Conservation (phyloP, 2,888 invertebrate genomes). For the Lydus trimaculatus region DNA sequence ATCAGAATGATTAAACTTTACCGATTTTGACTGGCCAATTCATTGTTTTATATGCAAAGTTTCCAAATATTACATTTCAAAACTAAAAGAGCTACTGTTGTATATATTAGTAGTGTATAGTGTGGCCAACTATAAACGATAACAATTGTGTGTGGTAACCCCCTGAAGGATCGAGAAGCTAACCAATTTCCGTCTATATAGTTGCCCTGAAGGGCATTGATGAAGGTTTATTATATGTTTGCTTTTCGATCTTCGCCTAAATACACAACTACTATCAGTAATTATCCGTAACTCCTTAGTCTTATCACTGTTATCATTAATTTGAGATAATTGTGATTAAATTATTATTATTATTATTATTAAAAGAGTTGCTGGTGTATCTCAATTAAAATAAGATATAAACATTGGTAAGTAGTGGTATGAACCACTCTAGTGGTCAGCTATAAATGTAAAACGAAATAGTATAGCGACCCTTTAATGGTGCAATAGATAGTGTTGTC, state of each 20-base stretch:
- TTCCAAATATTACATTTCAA: not conserved
- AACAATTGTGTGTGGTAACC: conserved; percentile 25
- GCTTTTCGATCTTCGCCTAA: not conserved
- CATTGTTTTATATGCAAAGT: not conserved
- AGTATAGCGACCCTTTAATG: conserved; percentile 34
- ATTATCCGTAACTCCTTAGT: not conserved
- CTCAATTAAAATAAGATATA: conserved; percentile 41
- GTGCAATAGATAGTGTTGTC: conserved; percentile 22
- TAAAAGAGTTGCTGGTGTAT: not conserved
- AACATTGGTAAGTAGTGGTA: conserved; percentile 35
- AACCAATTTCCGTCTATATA: conserved; percentile 37
- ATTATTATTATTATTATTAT: too few relatives aligned
- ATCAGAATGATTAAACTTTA: not conserved
- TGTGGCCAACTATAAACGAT: conserved; percentile 15
- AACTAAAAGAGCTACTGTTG: not conserved
- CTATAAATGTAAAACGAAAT: conserved; percentile 45
- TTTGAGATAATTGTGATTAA: not conserved
- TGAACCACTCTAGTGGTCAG: conserved; percentile 39
- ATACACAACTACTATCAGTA: not conserved
- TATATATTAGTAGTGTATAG: not conserved
- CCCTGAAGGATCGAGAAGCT: conserved; percentile 31
- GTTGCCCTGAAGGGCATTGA: conserved; percentile 19
- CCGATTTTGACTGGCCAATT: not conserved
- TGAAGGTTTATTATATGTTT: conserved; percentile 22
- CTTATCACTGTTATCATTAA: not conserved